Base-by-base conservation (phyloP, 1,140 invertebrate genomes). In the Vanessa tameamea region DNA sequence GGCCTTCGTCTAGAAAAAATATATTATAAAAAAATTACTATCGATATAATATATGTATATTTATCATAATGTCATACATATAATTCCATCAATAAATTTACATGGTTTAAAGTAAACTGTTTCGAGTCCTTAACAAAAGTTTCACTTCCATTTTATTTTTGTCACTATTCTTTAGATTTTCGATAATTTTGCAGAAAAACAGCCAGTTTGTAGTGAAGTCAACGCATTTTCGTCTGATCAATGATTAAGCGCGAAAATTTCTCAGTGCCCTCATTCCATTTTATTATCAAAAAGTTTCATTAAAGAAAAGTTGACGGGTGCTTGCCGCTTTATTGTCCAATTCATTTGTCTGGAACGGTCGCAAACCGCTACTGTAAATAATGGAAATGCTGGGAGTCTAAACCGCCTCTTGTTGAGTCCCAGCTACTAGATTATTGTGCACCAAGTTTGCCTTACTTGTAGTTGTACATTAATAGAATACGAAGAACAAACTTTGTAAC, bases 271-370 rank as follows among this genome's bases (percentile, higher is more conserved):
- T 69, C 81, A 80, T 88, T 87, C 69, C 75, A 81, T 81, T 85
- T 87, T 84, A 84, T 85, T 89, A 85, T 85, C 82, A 85, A 88
- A 90, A 91, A 89, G 79, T 88, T 89, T 90, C 82, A 86, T 86
- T 86, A 83, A 75, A 80, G 82, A 79, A 87, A 88, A 88, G 87
- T 88, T 88, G 87, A 89, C 82, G 83, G 80, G 84, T 88, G 81
- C 79, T 89, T 83, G 81, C 75, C 84, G 77, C 75, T 86, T 87
- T 88, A 87, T 90, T 85, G 85, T 87, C 81, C 86, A 87, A 89
- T 87, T 88, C 84, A 89, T 91, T 91, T 89, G 83, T 87, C 79
- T 80, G 78, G 79, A 79, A 87, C 78, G 83, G 80, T 77, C 81
- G 78, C 84, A 82, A 84, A 85, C 83, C 83, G 82, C 82, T 69